Evolutionary conservation across 2,888 invertebrate species (phyloP).

Genomic region (Sphinx pinastri): DNA sequence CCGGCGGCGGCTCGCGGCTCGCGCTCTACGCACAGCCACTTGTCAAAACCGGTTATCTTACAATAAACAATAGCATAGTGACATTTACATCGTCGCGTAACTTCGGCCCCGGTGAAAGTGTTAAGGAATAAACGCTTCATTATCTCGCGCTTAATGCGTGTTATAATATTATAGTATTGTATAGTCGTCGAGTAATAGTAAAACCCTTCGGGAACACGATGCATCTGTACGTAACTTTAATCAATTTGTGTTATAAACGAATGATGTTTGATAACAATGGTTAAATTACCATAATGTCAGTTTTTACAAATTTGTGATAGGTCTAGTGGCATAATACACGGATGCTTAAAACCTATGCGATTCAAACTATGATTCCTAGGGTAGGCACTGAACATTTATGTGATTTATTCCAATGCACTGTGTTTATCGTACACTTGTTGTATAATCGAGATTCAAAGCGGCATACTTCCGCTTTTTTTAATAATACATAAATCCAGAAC

Average conservation of each 20-base stretch:
- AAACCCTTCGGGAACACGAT: too few species aligned
- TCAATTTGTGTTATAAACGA: too few species aligned
- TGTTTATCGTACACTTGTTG: background rate
- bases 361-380: too few species aligned
- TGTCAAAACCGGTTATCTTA: constrained; percentile 50
- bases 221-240: too few species aligned
- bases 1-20: constrained; percentile 51
- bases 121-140: constrained; percentile 19
- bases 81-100: constrained; percentile 37
- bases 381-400: too few species aligned
- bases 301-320: too few species aligned
- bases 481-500: constrained; percentile 17
- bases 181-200: background rate
- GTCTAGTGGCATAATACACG: too few species aligned
- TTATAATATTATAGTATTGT: background rate
- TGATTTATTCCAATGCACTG: too few species aligned
- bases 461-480: constrained; percentile 18
- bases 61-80: constrained; percentile 38
- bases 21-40: constrained; percentile 41
- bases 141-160: constrained; percentile 1
- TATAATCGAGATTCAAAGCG: constrained; percentile 9
- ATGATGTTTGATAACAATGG: too few species aligned
- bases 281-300: too few species aligned
- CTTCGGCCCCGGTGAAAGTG: constrained; percentile 25
- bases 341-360: too few species aligned